These are phyloP conservation scores for Venustaconcha ellipsiformis DNA, from an alignment of 1,140 invertebrate species.

Conservation along the genomic window DNA sequence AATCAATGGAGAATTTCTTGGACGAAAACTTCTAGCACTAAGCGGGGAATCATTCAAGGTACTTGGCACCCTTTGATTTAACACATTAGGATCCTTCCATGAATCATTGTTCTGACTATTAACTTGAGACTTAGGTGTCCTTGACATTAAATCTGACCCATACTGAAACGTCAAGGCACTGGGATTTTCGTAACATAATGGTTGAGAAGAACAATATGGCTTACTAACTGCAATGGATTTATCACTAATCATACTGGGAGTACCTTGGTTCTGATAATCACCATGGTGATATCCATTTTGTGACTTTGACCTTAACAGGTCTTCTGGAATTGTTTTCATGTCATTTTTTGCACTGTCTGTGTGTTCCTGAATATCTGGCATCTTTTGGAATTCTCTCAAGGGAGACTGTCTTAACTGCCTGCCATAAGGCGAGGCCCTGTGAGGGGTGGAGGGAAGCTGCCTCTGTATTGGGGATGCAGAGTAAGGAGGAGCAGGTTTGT, in stretches of 20 bases:
- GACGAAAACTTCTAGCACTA: neutral
- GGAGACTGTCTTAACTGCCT: constrained; percentile 35
- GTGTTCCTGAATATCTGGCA: constrained; percentile 31
- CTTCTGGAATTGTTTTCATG: neutral
- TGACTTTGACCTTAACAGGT: constrained; percentile 21
- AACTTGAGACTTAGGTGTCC: too few species aligned
- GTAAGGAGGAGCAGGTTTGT: constrained; percentile 37
- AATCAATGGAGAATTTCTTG: constrained; percentile 25
- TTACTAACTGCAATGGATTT: too few species aligned
- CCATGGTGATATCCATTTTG: constrained; percentile 12
- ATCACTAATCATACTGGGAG: too few species aligned
- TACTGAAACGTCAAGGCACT: too few species aligned
- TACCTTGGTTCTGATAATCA: constrained; percentile 6
- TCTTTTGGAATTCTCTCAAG: constrained; percentile 24
- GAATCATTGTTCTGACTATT: too few species aligned
- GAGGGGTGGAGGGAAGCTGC: constrained; percentile 40
- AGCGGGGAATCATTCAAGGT: too few species aligned
- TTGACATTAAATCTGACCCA: too few species aligned
- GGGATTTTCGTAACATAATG: too few species aligned
- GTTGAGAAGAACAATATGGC: too few species aligned
- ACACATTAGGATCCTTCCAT: too few species aligned
- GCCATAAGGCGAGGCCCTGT: constrained; percentile 41
- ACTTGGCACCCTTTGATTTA: too few species aligned
- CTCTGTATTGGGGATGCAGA: constrained; percentile 27
- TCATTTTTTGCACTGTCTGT: constrained; percentile 22